Base-by-base conservation (phyloP, 2,888 invertebrate genomes). In the Theretra japonica region DNA sequence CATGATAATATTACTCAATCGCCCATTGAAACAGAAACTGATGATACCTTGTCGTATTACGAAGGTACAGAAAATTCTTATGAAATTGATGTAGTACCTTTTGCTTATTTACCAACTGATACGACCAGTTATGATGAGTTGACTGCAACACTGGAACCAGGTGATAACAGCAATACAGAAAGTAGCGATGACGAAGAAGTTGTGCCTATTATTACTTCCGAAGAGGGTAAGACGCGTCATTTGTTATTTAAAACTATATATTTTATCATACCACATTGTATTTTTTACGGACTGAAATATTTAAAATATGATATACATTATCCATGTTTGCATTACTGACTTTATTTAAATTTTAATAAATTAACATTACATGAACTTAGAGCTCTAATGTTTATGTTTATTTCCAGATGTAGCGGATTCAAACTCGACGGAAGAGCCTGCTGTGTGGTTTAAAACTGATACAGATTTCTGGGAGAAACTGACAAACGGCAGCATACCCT, bases 391-490 rank as follows among this genome's bases (percentile, higher is more conserved):
- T n/a, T n/a, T 6, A 53, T 48, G 48, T 7, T 7, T 21, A 41
- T 62, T 69, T 70, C 19, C 71, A 76, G 75, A 76, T 48, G 28
- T 53, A 23, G 28, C 58, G 3, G 56, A 71, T 11, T 65, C 72
- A 70, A 73, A 19, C 6, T 19, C 62, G 56, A 65, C 70, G 1
- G 41, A 62, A 17, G 33, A 65, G 41, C 53, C 23, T 0, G 19
- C 53, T 25, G 59, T 68, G 8, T 59, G 58, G 30, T 72, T 69
- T 33, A 72, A 69, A 69, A 60, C 53, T 5, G 75, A 74, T 58
- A 72, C 68, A 17, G 56, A 71, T 4, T 74, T 78, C 25, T 77
- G 75, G 78, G 59, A 78, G 4, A 74, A 75, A 21, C 70, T 78
- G 6, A 58, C 71, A 28, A 68, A 74, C 25, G 74, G 75, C 2